Evolutionary conservation across 2,113 vertebrate genomes (phyloP), one percentile per base, ranked within the genome.

Genomic region (Phyllopteryx taeniolatus): DNA sequence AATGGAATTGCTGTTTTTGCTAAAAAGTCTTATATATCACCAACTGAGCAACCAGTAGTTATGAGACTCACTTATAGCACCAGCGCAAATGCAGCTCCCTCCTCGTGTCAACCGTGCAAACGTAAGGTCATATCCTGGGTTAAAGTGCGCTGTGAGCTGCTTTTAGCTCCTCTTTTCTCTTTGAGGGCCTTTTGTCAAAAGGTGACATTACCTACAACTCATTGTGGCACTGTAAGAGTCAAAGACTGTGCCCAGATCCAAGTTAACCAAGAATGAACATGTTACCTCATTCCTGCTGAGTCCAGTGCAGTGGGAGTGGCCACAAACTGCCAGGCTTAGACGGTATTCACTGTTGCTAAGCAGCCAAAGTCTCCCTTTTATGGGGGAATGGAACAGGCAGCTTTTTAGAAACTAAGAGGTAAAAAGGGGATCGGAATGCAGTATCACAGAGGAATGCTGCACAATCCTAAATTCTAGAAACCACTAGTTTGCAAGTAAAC

Each of bases 281-380:
- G 84, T 89, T 88, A 91, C 88, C 88, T 86, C 65, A 74, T 82
- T 84, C 79, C 68, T 68, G 78, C 74, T 43, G 74, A 83, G 84
- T 81, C n/a, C 27, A n/a, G 68, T 72, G 67, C 5, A 53, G 86
- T 86, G 85, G 85, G 92, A 91, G 74, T 66, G 86, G 84, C 82
- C 70, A 60, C 4, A 19, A 73, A 65, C 73, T 59, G 74, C 67
- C 31, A 78, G 74, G 75, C 79, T 31, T 74, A 79, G 85, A 80
- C 78, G 80, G 79, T 86, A 88, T 93, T 94, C 81, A 83, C 64
- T 78, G 86, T 90, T 90, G 81, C 91, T 65, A 81, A 91, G 91
- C 84, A 88, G 90, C 85, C 74, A 80, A 79, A 88, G 82, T 83
- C 76, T 77, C 71, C 82, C 83, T 83, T 90, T 90, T 76, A 83